Evolutionary conservation across 2,888 invertebrate genomes (phyloP), one percentile per base, ranked within the genome.

Genomic region (Drosophila niveifrons): DNA sequence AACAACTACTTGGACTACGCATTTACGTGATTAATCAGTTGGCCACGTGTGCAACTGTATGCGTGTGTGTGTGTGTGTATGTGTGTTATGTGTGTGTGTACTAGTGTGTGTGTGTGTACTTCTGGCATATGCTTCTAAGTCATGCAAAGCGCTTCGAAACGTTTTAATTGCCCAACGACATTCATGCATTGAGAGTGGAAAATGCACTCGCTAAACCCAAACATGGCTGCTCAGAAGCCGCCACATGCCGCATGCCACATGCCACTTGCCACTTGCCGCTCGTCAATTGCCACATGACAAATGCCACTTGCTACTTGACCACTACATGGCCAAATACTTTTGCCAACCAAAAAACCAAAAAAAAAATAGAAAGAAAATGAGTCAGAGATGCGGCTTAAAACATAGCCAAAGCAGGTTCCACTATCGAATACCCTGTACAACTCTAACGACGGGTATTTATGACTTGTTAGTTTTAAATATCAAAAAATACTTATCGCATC

Each of bases 11-110:
- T 63, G 17, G 66, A 55, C 72, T 78, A 88, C 83, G 84, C 84
- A 84, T 87, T 87, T 84, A 89, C 84, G 88, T 85, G 84, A 85
- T 85, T 85, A 85, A 87, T 87, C 84, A 89, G 89, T 63, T 79
- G 84, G 79, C 79, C 89, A 84, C 87, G 84, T 89, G 83, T 81
- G 53, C 62, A 63, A 57, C 47, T 29, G 4, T 29, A 6, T 39
- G 11, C 18, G 10, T 31, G 23, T 8, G 15, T 15, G 3, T 36
- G 1, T 7, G 29, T 31, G 41, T 3, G n/a, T 18, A n/a, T 18
- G 66, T 50, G 53, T 61, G 61, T n/a, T n/a, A n/a, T 53, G 62
- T 56, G 48, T 36, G 51, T 17, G 46, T 62, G 47, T n/a, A n/a
- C n/a, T n/a, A n/a, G n/a, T 47, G 23, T 52, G 23, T 34, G 23